phyloP scores from a whole-genome alignment of 2,797 vertebrate genomes.

The Pogoniulus pusillus region DNA sequence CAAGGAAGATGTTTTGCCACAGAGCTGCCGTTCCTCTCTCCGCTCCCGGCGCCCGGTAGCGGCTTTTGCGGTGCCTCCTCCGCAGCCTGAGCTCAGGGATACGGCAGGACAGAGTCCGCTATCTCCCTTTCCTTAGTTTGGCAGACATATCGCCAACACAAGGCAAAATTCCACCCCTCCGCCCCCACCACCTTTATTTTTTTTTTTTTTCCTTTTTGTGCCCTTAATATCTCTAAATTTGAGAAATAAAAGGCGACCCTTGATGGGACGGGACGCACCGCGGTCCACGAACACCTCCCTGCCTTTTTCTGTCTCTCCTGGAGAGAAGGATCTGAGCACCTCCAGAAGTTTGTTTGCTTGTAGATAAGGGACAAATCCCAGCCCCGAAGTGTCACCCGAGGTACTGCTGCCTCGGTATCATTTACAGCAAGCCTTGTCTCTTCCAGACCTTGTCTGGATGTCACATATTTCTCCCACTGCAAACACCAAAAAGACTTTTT shows the following conservation, averaged over 20 bases:
- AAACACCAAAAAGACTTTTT: neutral
- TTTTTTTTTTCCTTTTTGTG: no score
- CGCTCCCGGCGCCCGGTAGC: no score
- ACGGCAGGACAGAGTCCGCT: neutral
- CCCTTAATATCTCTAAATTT: neutral
- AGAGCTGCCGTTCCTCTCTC: neutral
- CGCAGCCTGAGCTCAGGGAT: no score
- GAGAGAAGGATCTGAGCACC: neutral
- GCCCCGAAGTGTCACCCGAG: neutral
- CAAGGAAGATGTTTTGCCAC: slow-evolving; percentile 7
- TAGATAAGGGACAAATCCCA: neutral
- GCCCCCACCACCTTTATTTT: no score
- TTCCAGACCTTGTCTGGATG: neutral
- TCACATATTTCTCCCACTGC: accelerated
- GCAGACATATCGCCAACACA: neutral
- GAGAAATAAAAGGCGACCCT: neutral
- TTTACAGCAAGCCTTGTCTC: neutral
- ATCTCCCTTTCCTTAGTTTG: neutral
- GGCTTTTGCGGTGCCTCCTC: neutral
- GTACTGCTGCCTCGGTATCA: neutral
- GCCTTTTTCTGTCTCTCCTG: neutral
- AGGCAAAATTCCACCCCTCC: neutral
- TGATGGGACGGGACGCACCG: neutral
- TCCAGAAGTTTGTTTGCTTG: neutral
- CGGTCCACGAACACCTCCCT: neutral